phyloP scores from a whole-genome alignment of 2,888 invertebrate species.

The Drosophila lacicola region DNA sequence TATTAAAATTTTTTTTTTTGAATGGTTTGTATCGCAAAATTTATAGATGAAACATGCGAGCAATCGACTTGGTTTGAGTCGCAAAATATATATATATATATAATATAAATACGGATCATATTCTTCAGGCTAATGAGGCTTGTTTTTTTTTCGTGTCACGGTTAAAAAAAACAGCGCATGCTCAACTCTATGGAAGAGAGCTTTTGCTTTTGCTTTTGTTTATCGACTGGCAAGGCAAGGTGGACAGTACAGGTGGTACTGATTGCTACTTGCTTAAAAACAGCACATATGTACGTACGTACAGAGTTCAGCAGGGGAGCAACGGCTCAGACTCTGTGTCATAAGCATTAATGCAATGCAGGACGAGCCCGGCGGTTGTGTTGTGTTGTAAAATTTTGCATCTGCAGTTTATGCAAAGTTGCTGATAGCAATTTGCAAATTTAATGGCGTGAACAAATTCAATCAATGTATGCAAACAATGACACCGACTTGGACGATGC shows the following conservation, averaged over 20 bases:
- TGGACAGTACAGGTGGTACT: slow-evolving; percentile 24
- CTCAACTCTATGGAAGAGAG: slow-evolving; percentile 18
- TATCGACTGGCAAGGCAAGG: slow-evolving; percentile 52
- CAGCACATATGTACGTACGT: slow-evolving; percentile 1
- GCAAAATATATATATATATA: no score
- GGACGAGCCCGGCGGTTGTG: slow-evolving; percentile 15
- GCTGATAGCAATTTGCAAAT: slow-evolving; percentile 84
- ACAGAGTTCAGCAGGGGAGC: neutral
- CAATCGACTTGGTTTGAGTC: no score
- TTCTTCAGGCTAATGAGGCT: no score
- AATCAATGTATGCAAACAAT: slow-evolving; percentile 83
- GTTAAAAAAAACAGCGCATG: no score
- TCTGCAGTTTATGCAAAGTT: slow-evolving; percentile 83
- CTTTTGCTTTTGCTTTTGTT: slow-evolving; percentile 55
- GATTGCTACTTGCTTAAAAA: slow-evolving; percentile 35
- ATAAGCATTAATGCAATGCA: slow-evolving; percentile 66
- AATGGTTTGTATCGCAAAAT: no score
- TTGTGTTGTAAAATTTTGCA: slow-evolving; percentile 69
- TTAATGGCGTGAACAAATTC: slow-evolving; percentile 85
- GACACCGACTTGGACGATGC: slow-evolving; percentile 46
- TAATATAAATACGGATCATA: no score
- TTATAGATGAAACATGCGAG: no score
- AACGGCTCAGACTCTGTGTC: slow-evolving; percentile 25
- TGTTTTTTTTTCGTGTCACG: no score
- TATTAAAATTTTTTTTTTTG: no score